Percentiles rank a stretch among this genome's conserved stretches.
phyloP scores from a whole-genome alignment of 2,888 invertebrate species.

The Pandemis corylana region DNA sequence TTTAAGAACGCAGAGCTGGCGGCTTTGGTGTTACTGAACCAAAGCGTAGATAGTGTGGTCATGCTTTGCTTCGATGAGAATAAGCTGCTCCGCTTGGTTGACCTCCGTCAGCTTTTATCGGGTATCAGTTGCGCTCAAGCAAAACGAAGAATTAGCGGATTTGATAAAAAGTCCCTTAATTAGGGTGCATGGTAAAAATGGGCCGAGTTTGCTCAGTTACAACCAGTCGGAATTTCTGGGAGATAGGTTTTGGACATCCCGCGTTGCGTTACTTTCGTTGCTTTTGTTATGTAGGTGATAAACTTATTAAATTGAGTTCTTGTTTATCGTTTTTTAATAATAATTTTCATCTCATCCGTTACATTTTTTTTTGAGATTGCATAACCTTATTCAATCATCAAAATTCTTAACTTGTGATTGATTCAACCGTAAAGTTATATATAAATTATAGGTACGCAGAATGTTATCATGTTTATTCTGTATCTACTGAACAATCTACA shows the following conservation, averaged over 20 bases:
- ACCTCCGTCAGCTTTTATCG: background rate
- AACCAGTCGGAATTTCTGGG: background rate
- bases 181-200: background rate
- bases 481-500: too few relatives aligned
- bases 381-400: too few relatives aligned
- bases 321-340: background rate
- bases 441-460: too few relatives aligned
- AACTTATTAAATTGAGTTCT: background rate
- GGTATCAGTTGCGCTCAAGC: background rate
- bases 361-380: too few relatives aligned
- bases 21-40: too few relatives aligned
- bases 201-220: background rate
- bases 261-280: too few relatives aligned
- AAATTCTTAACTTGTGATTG: background rate
- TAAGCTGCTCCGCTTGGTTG: background rate
- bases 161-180: background rate
- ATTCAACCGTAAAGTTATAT: background rate
- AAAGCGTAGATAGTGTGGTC: too few relatives aligned
- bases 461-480: too few relatives aligned
- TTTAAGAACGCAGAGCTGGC: background rate
- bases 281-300: background rate
- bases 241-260: too few relatives aligned
- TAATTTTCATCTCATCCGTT: too few relatives aligned
- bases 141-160: constrained; percentile 1
- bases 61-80: background rate